Conservation (phyloP, 2,888 invertebrate species). For the Coenonympha glycerion region DNA sequence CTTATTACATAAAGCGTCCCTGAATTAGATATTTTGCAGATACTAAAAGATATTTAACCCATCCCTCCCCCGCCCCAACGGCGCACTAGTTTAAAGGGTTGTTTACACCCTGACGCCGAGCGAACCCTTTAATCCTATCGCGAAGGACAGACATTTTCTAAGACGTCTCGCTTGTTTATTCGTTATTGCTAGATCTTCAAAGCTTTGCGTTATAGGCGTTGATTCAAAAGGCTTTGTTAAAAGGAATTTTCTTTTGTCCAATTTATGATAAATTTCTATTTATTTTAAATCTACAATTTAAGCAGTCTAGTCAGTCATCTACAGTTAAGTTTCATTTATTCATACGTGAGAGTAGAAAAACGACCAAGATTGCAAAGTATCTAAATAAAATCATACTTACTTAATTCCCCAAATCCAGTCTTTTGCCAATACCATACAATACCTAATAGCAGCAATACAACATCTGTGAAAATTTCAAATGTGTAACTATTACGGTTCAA, state of each 20-base stretch:
- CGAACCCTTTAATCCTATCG: constrained; percentile 25
- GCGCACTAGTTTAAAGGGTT: constrained; percentile 70
- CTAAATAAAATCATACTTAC: too few relatives aligned
- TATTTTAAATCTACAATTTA: too few relatives aligned
- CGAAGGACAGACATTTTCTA: constrained; percentile 12
- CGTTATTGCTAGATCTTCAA: constrained; percentile 5
- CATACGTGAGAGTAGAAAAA: too few relatives aligned
- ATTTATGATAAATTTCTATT: too few relatives aligned
- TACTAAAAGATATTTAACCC: constrained; percentile 68
- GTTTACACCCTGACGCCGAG: constrained; percentile 44
- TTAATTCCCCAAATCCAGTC: too few relatives aligned
- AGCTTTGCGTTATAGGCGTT: not conserved
- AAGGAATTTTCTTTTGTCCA: not conserved
- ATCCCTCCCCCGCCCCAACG: constrained; percentile 39
- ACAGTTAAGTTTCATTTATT: too few relatives aligned
- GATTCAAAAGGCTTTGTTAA: not conserved
- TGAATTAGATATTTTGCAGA: constrained; percentile 67
- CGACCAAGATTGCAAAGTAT: too few relatives aligned
- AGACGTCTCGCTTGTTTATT: constrained; percentile 10
- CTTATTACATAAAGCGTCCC: constrained; percentile 50
- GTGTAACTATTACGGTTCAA: too few relatives aligned
- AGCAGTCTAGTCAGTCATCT: too few relatives aligned
- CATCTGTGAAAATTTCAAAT: too few relatives aligned
- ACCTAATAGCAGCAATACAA: too few relatives aligned
- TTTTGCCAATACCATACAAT: too few relatives aligned